A percentile compares a stretch with the other conserved stretches of the same genome.
phyloP scores from a whole-genome alignment of 2,888 invertebrate genomes.

The Drosophila mimetica region DNA sequence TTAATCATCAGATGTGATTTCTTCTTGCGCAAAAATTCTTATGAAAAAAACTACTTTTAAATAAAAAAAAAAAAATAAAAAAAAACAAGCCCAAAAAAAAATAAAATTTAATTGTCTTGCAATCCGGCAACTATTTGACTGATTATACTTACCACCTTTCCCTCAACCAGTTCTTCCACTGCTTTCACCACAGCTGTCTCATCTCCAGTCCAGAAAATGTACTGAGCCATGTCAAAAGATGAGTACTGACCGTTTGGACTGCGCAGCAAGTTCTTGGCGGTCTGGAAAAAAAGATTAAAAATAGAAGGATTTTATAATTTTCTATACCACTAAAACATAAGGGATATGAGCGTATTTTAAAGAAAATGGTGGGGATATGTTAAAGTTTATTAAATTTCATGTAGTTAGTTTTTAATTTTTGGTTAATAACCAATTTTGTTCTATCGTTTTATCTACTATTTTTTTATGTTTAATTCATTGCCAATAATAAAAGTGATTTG shows the following conservation, averaged over 20 bases:
- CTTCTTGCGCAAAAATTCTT: neutral
- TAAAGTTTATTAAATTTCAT: neutral
- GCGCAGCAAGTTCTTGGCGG: conserved; percentile 83
- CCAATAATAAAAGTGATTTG: neutral
- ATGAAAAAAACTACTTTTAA: neutral
- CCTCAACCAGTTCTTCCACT: conserved; percentile 91
- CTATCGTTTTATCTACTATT: too few species aligned
- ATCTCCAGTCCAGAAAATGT: conserved; percentile 93
- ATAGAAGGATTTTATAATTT: neutral
- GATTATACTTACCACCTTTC: conserved; percentile 89
- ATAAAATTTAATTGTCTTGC: neutral
- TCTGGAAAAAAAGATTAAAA: conserved; percentile 82
- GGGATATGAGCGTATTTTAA: neutral
- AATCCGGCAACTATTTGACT: too few species aligned
- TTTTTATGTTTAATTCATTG: neutral
- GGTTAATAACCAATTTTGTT: too few species aligned
- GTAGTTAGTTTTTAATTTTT: neutral
- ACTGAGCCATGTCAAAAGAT: conserved; percentile 92
- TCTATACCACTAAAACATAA: neutral
- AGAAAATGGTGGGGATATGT: neutral
- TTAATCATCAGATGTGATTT: neutral
- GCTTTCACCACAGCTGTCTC: conserved; percentile 91
- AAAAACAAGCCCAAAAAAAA: neutral
- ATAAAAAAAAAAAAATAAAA: conserved; percentile 1
- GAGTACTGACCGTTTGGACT: conserved; percentile 89